Evolutionary conservation across 2,113 vertebrate species (phyloP).

Genomic region (Archocentrus centrarchus): DNA sequence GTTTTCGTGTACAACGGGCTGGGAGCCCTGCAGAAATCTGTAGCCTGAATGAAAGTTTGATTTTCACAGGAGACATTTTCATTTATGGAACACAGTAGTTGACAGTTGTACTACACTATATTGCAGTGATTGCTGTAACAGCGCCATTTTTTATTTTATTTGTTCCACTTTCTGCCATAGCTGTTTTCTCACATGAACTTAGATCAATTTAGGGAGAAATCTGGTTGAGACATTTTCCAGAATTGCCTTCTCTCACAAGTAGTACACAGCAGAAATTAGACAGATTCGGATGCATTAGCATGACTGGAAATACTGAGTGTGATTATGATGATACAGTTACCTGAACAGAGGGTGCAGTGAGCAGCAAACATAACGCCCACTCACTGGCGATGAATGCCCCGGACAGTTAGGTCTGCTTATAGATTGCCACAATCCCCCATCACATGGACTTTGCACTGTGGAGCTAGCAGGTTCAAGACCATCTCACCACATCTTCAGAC

Average conservation of each 20-base stretch:
- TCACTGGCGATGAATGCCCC: neutral
- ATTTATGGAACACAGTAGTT: no score
- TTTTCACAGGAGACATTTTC: neutral
- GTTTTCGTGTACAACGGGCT: neutral
- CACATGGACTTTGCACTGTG: neutral
- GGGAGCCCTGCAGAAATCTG: neutral
- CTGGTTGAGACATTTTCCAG: neutral
- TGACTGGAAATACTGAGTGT: neutral
- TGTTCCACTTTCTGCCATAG: neutral
- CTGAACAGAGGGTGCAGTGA: neutral
- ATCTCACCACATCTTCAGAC: neutral
- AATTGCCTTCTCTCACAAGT: neutral
- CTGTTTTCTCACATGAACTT: neutral
- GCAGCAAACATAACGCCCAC: neutral
- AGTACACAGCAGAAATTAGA: neutral
- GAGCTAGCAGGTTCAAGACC: neutral
- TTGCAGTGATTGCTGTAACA: neutral
- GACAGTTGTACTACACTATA: no score
- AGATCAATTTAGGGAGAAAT: neutral
- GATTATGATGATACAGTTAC: no score
- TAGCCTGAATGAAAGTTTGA: neutral
- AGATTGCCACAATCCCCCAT: neutral
- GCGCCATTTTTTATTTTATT: neutral
- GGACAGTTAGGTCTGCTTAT: neutral
- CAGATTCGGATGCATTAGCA: neutral